phyloP scores from a whole-genome alignment of 2,888 invertebrate genomes.

The Eulithis prunata region DNA sequence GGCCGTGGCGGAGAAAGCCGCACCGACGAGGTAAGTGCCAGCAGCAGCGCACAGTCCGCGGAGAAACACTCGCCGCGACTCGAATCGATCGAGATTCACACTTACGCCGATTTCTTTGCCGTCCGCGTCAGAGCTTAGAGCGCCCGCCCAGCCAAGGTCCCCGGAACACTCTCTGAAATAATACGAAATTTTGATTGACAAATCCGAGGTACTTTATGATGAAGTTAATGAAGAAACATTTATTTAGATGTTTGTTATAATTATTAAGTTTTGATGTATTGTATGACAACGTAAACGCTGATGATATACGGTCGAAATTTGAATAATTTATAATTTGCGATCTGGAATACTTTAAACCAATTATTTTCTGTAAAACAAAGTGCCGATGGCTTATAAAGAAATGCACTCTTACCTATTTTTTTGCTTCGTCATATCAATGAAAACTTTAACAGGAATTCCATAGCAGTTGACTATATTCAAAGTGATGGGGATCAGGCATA shows the following conservation, averaged over 20 bases:
- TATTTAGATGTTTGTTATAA: too few species aligned
- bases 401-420: slow-evolving; percentile 80
- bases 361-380: too few species aligned
- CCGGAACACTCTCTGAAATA: slow-evolving; percentile 63
- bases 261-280: too few species aligned
- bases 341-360: too few species aligned
- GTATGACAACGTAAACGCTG: too few species aligned
- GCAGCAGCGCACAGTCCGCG: slow-evolving; percentile 85
- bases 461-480: slow-evolving; percentile 88
- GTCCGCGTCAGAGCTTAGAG: slow-evolving; percentile 66
- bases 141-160: slow-evolving; percentile 77
- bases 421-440: slow-evolving; percentile 84
- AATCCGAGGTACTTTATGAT: too few species aligned
- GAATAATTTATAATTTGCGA: too few species aligned
- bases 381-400: too few species aligned
- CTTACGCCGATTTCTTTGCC: slow-evolving; percentile 67
- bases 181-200: not conserved
- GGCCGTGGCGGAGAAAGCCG: slow-evolving; percentile 79
- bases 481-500: slow-evolving; percentile 88
- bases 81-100: slow-evolving; percentile 78
- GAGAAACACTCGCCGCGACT: slow-evolving; percentile 82
- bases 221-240: too few species aligned
- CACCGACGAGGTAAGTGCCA: slow-evolving; percentile 88
- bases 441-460: slow-evolving; percentile 83
- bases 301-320: too few species aligned